Evolutionary conservation across 2,797 vertebrate species (phyloP), one percentile per base, ranked within the genome.

Genomic region (Aplochiton taeniatus): DNA sequence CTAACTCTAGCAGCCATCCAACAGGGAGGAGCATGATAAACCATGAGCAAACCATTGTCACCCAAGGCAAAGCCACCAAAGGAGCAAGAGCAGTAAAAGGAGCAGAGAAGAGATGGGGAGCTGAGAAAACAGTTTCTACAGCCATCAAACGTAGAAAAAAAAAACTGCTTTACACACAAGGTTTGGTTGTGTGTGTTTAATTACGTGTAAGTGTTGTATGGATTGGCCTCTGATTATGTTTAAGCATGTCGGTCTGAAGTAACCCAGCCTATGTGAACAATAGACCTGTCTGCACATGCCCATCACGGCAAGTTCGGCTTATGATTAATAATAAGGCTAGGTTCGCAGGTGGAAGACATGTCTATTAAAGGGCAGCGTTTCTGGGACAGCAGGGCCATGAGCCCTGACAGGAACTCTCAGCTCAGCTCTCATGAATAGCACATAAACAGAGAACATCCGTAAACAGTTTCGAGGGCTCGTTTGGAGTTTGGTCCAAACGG

Each of bases 371-470:
- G 67, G 43, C 65, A 73, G 52, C 1, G 42, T 67, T 76, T 77
- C 66, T 65, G 57, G 74, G 76, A 79, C 72, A 72, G 61, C 42
- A 66, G 47, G 77, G 72, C 66, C 61, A 54, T 70, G 53, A 68
- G 75, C 65, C 67, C 57, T 66, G 76, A 75, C 73, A 68, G 78
- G 78, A 88, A 79, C 71, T 74, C 74, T 57, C 59, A 9, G 14
- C 67, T 47, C 76, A 54, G 78, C 74, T 86, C 87, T 81, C 78
- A 89, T 65, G 76, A 83, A 60, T 67, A 80, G 80, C 81, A 68
- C 69, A 78, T 87, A 89, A 91, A 90, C 87, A 89, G 55, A 71
- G 76, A 85, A 86, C 83, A 89, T 87, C 80, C 80, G 82, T 91
- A 87, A 90, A 91, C 87, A 89, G 79, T 86, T 85, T 68, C 59